Evolutionary conservation across 2,888 invertebrate species (phyloP), one percentile per base, ranked within the genome.

Genomic region (Drosophila neotestacea): DNA sequence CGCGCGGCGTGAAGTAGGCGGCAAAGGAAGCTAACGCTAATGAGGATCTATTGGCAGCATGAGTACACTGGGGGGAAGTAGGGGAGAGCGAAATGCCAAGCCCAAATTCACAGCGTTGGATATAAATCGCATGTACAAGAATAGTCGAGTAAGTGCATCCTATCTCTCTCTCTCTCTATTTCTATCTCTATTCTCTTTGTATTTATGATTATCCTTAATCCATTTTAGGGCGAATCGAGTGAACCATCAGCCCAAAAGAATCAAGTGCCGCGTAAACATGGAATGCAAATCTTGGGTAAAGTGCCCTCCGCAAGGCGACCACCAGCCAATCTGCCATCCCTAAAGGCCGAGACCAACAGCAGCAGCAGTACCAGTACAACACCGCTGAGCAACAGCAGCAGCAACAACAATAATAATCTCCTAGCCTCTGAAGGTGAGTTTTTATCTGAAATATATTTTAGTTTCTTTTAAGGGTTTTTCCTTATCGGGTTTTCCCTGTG

Each of bases 251-350:
- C 96, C 93, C 96, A 96, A 91, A 97, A 97, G 94, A 96, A 95
- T 94, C 96, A 96, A 94, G 95, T 96, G 94, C 96, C 96, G 93
- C 97, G 97, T 94, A 98, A 98, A 96, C 98, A 99, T 98, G 99
- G 99, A 95, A 97, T 99, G 96, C 99, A 99, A 96, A 97, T 96
- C 94, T 96, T 99, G 96, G 99, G 99, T 94, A 99, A 99, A 96
- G 97, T 99, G 94, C 97, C 97, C 93, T 97, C 97, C 94, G 97
- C 98, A 93, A 96, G 99, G 94, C 96, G 99, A 93, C 98, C 99
- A 94, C 99, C 99, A 93, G 98, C 98, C 93, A 98, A 99, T 95
- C 95, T 99, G 94, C 99, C 99, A 93, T 99, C 99, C 95, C 94
- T 99, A 94, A 99, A 98, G 95, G 98, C 98, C 93, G 99, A 99